Conservation (phyloP, 2,113 vertebrate genomes). For the Willisornis vidua region DNA sequence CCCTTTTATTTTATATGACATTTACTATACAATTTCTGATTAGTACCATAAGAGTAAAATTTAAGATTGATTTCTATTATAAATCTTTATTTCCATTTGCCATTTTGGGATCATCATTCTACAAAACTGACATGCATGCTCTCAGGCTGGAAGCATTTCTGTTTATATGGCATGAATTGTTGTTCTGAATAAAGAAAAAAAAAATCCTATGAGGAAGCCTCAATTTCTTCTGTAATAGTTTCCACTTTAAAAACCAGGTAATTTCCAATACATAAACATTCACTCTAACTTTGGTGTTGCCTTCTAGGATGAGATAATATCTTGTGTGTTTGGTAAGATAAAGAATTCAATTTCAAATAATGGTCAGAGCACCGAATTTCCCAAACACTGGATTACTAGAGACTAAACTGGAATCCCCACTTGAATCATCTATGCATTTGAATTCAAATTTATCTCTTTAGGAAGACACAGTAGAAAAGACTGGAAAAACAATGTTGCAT, state of each 20-base stretch:
- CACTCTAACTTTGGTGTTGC: background rate
- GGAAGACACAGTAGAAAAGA: background rate
- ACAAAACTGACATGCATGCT: background rate
- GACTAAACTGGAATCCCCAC: background rate
- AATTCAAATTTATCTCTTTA: background rate
- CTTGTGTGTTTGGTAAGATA: background rate
- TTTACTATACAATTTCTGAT: background rate
- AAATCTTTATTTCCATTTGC: background rate
- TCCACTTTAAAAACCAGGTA: background rate
- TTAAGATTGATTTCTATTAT: background rate
- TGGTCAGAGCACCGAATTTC: background rate
- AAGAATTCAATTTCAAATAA: background rate
- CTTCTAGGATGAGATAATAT: conserved; percentile 10
- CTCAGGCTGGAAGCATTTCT: conserved; percentile 10
- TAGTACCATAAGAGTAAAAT: background rate
- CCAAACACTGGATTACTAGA: background rate
- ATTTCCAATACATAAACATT: background rate
- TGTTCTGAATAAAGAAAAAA: conserved; percentile 44
- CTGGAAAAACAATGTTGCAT: background rate
- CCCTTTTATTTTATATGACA: background rate
- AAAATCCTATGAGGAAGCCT: conserved; percentile 20
- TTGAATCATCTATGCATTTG: background rate
- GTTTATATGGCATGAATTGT: conserved; percentile 12
- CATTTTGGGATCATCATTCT: background rate
- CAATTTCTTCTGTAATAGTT: background rate